phyloP scores from a whole-genome alignment of 2,888 invertebrate species.

The Aphelenchoides bicaudatus region DNA sequence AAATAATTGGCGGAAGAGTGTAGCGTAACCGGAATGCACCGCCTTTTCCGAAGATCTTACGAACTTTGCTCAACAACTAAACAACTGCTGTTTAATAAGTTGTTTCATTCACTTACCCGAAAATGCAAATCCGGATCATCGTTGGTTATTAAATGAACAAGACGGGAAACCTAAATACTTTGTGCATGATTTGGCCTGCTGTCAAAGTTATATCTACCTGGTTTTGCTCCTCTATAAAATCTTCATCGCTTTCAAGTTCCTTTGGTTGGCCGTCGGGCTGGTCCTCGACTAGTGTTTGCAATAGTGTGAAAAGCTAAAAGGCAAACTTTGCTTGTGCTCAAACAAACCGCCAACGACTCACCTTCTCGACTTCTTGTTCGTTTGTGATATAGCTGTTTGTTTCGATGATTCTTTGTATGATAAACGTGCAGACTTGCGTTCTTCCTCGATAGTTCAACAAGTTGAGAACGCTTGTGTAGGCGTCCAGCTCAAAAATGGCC shows the following conservation, averaged over 20 bases:
- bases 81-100: constrained; percentile 64
- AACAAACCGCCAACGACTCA: constrained; percentile 12
- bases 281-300: constrained; percentile 80
- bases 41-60: constrained; percentile 84
- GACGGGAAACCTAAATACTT: constrained; percentile 73
- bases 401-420: constrained; percentile 70
- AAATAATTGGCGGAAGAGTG: constrained; percentile 80
- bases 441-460: constrained; percentile 81
- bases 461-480: constrained; percentile 79
- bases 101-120: constrained; percentile 67
- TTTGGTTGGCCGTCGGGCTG: constrained; percentile 73
- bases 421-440: constrained; percentile 78
- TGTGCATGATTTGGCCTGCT: too few species aligned
- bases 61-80: constrained; percentile 79
- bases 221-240: constrained; percentile 90
- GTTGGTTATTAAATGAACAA: constrained; percentile 64
- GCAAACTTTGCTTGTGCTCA: not conserved
- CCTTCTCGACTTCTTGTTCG: constrained; percentile 70
- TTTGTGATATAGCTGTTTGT: constrained; percentile 81
- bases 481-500: constrained; percentile 78
- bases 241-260: constrained; percentile 67
- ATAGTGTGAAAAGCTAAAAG: constrained; percentile 69
- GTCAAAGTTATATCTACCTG: too few species aligned
- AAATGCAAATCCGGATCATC: constrained; percentile 68
- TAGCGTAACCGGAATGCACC: constrained; percentile 82